Evolutionary conservation across 2,797 vertebrate species (phyloP).

Genomic region (Mycteria americana): DNA sequence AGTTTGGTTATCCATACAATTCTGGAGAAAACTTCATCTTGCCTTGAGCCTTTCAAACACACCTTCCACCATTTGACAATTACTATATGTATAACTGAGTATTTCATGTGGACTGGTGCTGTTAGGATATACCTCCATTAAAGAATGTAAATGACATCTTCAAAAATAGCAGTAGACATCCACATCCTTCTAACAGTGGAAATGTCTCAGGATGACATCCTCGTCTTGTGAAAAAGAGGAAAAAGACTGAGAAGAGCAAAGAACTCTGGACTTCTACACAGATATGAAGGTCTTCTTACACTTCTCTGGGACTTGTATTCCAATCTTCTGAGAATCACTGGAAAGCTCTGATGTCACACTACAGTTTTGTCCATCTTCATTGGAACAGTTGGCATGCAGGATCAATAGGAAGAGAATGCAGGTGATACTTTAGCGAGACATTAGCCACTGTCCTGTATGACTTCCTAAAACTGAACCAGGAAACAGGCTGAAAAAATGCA

Average conservation of each 20-base stretch:
- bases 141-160: neutral
- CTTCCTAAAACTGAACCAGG: neutral
- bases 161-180: neutral
- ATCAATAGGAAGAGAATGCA: neutral
- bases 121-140: neutral
- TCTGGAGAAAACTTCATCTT: neutral
- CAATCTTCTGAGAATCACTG: neutral
- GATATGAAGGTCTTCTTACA: neutral
- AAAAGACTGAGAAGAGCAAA: neutral
- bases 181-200: neutral
- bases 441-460: neutral
- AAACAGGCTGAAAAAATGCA: neutral
- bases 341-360: neutral
- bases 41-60: neutral
- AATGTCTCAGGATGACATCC: neutral
- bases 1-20: neutral
- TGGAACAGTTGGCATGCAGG: neutral
- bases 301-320: neutral
- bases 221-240: neutral
- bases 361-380: neutral
- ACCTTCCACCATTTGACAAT: neutral
- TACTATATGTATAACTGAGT: neutral
- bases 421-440: neutral
- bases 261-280: neutral
- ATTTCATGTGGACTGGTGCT: neutral